phyloP scores from a whole-genome alignment of 2,888 invertebrate species.

The Halictus ligatus region DNA sequence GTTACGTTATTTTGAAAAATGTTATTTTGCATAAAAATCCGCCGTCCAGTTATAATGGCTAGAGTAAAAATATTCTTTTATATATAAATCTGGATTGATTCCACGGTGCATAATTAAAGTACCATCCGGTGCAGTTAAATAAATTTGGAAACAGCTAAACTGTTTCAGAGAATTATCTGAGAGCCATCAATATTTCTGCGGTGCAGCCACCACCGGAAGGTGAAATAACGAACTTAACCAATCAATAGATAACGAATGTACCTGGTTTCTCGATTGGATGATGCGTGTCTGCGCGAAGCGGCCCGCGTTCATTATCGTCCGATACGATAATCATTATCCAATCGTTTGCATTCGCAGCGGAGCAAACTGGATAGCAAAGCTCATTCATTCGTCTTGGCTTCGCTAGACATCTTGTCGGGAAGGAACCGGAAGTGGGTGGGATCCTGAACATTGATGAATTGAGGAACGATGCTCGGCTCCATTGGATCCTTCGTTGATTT shows the following conservation, averaged over 20 bases:
- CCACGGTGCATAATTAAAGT: background rate
- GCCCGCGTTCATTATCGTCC: background rate
- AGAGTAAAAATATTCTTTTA: background rate
- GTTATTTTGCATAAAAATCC: too few relatives aligned
- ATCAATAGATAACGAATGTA: constrained; percentile 21
- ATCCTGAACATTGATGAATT: constrained; percentile 37
- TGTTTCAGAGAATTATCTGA: background rate
- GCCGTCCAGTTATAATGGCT: background rate
- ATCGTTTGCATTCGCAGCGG: constrained; percentile 42
- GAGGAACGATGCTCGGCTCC: constrained; percentile 1
- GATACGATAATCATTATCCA: constrained; percentile 59
- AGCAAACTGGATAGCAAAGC: constrained; percentile 9
- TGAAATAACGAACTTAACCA: background rate
- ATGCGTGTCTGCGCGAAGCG: constrained; percentile 9
- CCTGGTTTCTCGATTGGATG: constrained; percentile 4
- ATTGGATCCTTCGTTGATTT: constrained; percentile 22
- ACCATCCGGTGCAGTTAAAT: background rate
- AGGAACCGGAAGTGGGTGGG: constrained; percentile 22
- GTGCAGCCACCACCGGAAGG: background rate
- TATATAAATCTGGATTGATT: background rate
- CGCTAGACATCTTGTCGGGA: background rate
- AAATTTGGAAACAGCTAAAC: background rate
- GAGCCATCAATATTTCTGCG: background rate
- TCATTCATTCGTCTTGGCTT: constrained; percentile 1
- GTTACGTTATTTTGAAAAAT: background rate